phyloP scores from a whole-genome alignment of 2,797 vertebrate species.

The Craterocephalus amniculus region DNA sequence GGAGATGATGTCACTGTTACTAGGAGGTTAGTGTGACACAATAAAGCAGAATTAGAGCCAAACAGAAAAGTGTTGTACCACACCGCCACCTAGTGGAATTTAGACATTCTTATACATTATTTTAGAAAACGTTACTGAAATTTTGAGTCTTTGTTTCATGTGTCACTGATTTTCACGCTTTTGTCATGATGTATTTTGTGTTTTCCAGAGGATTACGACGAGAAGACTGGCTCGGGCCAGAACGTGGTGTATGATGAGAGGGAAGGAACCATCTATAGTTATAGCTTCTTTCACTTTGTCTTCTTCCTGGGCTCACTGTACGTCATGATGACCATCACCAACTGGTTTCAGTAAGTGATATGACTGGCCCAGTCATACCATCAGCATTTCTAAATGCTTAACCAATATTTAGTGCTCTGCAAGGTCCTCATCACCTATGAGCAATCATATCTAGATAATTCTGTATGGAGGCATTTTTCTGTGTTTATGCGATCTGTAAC shows the following conservation, averaged over 20 bases:
- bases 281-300: conserved; percentile 93
- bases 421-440: background rate
- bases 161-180: conserved; percentile 19
- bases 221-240: conserved; percentile 84
- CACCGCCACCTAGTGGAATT: conserved; percentile 72
- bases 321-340: conserved; percentile 98
- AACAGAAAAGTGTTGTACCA: conserved; percentile 28
- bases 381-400: background rate
- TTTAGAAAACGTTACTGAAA: background rate
- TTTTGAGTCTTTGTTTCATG: background rate
- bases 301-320: conserved; percentile 97
- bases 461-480: background rate
- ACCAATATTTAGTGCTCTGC: background rate
- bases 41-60: conserved; percentile 26
- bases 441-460: background rate
- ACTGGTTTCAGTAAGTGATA: conserved; percentile 96
- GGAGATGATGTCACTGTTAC: conserved; percentile 83
- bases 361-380: background rate
- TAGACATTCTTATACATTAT: background rate
- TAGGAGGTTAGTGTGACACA: conserved; percentile 71
- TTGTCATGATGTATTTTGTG: conserved; percentile 26
- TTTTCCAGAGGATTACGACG: conserved; percentile 80
- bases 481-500: background rate
- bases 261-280: conserved; percentile 89
- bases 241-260: conserved; percentile 91